Conservation (phyloP, 2,113 vertebrate species). For the Grallaria varia region DNA sequence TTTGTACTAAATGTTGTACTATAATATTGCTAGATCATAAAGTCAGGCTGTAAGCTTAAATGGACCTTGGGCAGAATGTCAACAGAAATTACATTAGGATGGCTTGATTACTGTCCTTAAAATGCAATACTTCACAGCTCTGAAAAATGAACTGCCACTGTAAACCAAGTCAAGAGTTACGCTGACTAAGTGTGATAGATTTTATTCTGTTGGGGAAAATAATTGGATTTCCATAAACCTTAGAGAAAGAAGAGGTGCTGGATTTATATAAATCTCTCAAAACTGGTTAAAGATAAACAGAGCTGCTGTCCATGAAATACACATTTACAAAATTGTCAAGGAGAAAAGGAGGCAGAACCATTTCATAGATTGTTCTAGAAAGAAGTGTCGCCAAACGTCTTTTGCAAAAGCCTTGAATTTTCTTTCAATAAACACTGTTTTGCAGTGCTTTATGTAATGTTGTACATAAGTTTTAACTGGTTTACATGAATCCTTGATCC, state of each 20-base stretch:
- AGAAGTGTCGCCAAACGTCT: background rate
- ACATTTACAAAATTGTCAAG: background rate
- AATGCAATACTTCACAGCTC: background rate
- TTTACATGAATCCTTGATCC: background rate
- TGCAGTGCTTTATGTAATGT: background rate
- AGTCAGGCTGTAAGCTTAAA: background rate
- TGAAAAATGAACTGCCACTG: background rate
- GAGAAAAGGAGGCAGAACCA: background rate
- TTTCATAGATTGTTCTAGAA: background rate
- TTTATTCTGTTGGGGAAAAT: background rate
- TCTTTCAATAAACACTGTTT: background rate
- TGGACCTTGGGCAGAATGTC: conserved; percentile 1
- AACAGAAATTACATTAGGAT: background rate
- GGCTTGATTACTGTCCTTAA: background rate
- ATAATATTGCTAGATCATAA: background rate
- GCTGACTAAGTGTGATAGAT: background rate
- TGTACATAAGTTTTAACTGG: background rate
- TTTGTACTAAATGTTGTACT: background rate
- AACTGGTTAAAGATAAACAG: background rate
- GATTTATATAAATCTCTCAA: background rate
- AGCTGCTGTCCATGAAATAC: background rate
- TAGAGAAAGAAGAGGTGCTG: background rate
- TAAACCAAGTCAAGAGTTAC: background rate
- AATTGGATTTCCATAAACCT: background rate
- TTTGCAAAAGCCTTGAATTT: background rate